These are phyloP conservation scores for Anagrus nilaparvatae DNA, from an alignment of 1,140 invertebrate species.

Conservation along the genomic window DNA sequence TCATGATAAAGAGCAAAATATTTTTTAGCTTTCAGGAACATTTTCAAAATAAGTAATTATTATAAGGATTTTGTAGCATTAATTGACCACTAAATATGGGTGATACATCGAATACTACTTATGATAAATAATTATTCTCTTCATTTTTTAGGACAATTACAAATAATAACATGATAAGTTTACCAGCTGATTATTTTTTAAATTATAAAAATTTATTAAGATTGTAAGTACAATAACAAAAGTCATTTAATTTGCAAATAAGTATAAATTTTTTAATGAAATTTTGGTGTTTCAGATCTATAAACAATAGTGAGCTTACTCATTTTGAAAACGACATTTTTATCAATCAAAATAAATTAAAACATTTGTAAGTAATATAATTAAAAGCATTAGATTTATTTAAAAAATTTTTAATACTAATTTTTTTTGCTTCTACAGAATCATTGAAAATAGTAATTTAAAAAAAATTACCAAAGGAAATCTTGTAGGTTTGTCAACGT, in stretches of 20 bases:
- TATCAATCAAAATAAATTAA: slow-evolving; percentile 21
- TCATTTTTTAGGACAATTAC: neutral
- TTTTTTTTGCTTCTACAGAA: slow-evolving; percentile 27
- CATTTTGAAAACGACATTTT: slow-evolving; percentile 24
- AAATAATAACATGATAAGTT: neutral
- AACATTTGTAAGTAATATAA: slow-evolving; percentile 27
- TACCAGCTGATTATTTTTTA: slow-evolving; percentile 7
- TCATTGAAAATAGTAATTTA: slow-evolving; percentile 40
- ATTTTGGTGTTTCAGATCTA: slow-evolving; percentile 21
- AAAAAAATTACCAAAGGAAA: slow-evolving; percentile 31
- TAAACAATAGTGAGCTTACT: slow-evolving; percentile 24
- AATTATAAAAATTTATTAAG: slow-evolving; percentile 22
- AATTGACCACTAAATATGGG: too few relatives aligned
- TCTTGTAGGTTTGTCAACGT: slow-evolving; percentile 32
- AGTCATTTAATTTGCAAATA: neutral
- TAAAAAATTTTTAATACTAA: slow-evolving; percentile 3
- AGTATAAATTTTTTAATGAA: neutral
- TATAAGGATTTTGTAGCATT: too few relatives aligned
- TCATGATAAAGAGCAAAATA: neutral
- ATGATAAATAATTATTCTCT: neutral
- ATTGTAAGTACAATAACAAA: slow-evolving; percentile 26
- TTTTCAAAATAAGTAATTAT: slow-evolving; percentile 1
- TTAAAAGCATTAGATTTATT: neutral
- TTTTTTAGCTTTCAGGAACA: slow-evolving; percentile 3
- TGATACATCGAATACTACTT: too few relatives aligned